Evolutionary conservation across 2,888 invertebrate species (phyloP), one percentile per base, ranked within the genome.

Genomic region (Caenorhabditis becei): DNA sequence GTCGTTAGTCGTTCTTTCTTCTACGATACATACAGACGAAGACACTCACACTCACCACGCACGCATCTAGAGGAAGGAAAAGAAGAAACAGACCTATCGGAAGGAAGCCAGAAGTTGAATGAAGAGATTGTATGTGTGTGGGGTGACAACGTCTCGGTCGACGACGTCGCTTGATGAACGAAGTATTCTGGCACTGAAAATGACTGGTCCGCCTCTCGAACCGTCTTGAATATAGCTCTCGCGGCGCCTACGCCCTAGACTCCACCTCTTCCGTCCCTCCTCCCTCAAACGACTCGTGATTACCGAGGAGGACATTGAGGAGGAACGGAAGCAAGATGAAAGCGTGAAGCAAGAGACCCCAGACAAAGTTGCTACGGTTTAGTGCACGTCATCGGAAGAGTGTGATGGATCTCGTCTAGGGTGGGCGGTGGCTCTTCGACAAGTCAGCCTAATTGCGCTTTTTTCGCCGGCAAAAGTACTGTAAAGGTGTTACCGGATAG

Each of bases 1-100:
- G 71, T 78, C 71, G 78, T 77, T 78, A 78, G 78, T 71, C 78
- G 78, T 78, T 74, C 72, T 79, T 79, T 72, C 67, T 66, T 75
- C 75, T 75, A 66, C 66, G 66, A 66, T 75, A 75, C 75, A 75
- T 75, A 66, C 75, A 66, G 59, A 59, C 59, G 61, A 49, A 56
- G 32, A 66, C 58, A 49, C 63, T 58, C 59, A 51, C 69, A 61
- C 61, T 70, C 49, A 51, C 51, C 16, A 51, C 51, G 37, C 37
- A 78, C 54, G 59, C 49, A 66, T 58, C 59, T 67, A 66, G 65
- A 63, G 49, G 77, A 63, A 62, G 65, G 65, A 65, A 28, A 63
- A 66, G 59, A 75, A 75, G 75, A 75, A 75, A 75, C 75, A 75
- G 75, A 66, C 75, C 75, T 75, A 75, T 66, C 75, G 75, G 75